These are phyloP conservation scores for Lomographa bimaculata DNA, from an alignment of 2,888 invertebrate species.

Conservation along the genomic window DNA sequence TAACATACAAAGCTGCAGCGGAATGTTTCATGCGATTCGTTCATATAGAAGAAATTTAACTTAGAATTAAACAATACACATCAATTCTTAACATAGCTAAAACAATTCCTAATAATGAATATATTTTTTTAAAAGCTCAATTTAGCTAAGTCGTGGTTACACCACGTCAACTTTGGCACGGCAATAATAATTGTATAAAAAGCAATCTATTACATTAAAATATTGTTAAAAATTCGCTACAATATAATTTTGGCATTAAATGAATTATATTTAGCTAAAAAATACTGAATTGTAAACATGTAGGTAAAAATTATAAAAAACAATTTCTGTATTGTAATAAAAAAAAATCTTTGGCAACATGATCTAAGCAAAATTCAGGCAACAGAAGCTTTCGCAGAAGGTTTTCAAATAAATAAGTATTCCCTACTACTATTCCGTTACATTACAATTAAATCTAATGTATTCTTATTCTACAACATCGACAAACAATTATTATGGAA, in stretches of 20 bases:
- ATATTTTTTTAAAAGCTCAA: slow-evolving; percentile 40
- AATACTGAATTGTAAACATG: too few relatives aligned
- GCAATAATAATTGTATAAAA: slow-evolving; percentile 48
- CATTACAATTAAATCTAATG: slow-evolving; percentile 14
- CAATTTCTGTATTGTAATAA: background rate
- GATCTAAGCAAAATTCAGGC: slow-evolving; percentile 38
- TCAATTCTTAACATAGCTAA: slow-evolving; percentile 16
- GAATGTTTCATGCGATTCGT: slow-evolving; percentile 38
- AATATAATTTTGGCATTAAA: slow-evolving; percentile 24
- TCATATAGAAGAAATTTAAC: slow-evolving; percentile 7
- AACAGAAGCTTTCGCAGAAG: slow-evolving; percentile 38
- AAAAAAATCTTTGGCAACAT: slow-evolving; percentile 51
- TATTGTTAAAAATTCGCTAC: slow-evolving; percentile 11
- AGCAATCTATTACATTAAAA: slow-evolving; percentile 21
- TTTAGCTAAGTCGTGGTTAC: slow-evolving; percentile 35
- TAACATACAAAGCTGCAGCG: slow-evolving; percentile 31
- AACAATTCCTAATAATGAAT: slow-evolving; percentile 31
- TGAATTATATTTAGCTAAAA: slow-evolving; percentile 4
- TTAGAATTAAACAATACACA: slow-evolving; percentile 9
- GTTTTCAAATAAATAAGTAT: slow-evolving; percentile 37
- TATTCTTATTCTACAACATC: slow-evolving; percentile 55
- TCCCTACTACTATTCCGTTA: slow-evolving; percentile 36
- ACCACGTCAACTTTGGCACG: slow-evolving; percentile 61
- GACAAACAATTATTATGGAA: slow-evolving; percentile 52
- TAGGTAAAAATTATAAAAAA: too few relatives aligned